Evolutionary conservation across 2,888 invertebrate species (phyloP).

Genomic region (Eledona agricola): DNA sequence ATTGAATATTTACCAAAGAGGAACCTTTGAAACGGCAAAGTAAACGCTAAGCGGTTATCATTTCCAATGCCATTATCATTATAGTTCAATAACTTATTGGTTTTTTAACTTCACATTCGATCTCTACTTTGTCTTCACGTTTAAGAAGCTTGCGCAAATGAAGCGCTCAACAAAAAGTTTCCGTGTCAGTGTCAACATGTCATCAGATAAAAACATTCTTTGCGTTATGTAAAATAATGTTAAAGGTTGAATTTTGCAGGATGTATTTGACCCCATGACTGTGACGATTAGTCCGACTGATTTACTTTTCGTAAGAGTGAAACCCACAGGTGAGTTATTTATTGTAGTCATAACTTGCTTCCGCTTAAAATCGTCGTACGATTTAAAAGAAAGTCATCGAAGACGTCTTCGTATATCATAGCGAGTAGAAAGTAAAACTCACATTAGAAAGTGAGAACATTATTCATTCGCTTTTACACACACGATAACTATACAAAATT

Average conservation of each 20-base stretch:
- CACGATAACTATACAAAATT: not conserved
- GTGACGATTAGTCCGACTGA: slow-evolving; percentile 51
- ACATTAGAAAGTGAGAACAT: slow-evolving; percentile 26
- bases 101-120: no score
- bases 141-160: no score
- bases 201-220: no score
- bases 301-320: slow-evolving; percentile 65
- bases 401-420: slow-evolving; percentile 19
- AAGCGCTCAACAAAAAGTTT: no score
- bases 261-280: slow-evolving; percentile 65
- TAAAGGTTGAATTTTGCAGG: slow-evolving; percentile 58
- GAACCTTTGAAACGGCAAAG: no score
- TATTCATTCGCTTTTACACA: slow-evolving; percentile 19
- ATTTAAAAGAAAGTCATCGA: slow-evolving; percentile 15
- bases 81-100: no score
- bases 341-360: slow-evolving; percentile 9
- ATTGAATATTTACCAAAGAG: no score
- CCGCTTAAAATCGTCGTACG: not conserved
- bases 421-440: slow-evolving; percentile 27
- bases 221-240: slow-evolving; percentile 7
- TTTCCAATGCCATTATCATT: no score
- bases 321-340: slow-evolving; percentile 64
- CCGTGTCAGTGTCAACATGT: no score
- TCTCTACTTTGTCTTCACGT: no score
- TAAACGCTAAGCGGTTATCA: no score